Evolutionary conservation across 2,797 vertebrate species (phyloP).

Genomic region (Emydoidea blandingii): DNA sequence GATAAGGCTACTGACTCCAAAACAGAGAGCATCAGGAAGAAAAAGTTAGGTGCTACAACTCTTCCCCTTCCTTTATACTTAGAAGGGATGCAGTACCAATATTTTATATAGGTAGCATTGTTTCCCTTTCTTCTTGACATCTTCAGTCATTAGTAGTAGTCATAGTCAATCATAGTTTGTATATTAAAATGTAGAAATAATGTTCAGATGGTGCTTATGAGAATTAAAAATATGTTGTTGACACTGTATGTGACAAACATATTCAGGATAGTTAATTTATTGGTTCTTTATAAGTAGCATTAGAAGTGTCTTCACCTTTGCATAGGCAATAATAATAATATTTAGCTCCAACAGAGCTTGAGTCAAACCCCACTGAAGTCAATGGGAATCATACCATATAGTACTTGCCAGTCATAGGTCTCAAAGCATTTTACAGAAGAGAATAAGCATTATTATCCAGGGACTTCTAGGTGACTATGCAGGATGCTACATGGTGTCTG

Average conservation of each 20-base stretch:
- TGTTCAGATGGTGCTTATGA: neutral
- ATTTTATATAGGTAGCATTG: neutral
- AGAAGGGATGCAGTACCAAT: neutral
- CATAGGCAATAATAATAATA: neutral
- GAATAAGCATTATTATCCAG: neutral
- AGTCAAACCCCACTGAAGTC: neutral
- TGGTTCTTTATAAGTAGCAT: neutral
- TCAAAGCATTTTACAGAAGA: neutral
- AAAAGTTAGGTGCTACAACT: neutral
- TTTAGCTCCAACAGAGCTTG: neutral
- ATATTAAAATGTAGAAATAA: neutral
- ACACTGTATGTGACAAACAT: neutral
- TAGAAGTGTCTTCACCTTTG: constrained; percentile 1
- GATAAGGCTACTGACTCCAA: neutral
- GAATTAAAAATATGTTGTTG: neutral
- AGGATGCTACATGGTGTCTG: rapidly evolving
- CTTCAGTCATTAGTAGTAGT: constrained; percentile 42
- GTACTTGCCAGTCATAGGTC: neutral
- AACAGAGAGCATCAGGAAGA: neutral
- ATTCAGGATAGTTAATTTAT: constrained; percentile 44
- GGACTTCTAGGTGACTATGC: neutral
- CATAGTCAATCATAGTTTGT: constrained; percentile 20
- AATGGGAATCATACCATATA: neutral
- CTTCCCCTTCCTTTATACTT: neutral
- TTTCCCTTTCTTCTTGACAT: constrained; percentile 35